A percentile compares a stretch with the other conserved stretches of the same genome.
Conservation (phyloP, 2,113 vertebrate species). For the Salvelinus alpinus region DNA sequence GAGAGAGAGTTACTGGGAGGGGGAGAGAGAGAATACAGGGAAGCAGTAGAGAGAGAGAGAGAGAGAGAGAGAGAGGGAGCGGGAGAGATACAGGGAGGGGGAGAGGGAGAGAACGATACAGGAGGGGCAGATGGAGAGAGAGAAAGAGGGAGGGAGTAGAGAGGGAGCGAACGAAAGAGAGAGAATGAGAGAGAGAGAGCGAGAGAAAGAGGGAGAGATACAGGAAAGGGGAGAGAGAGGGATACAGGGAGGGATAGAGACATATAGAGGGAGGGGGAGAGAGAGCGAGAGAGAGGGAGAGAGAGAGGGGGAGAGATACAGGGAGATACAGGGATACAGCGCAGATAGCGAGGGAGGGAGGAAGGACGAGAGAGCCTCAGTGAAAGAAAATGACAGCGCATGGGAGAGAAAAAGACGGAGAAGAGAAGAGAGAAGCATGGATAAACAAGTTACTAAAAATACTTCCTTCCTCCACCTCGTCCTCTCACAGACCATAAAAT, state of each 20-base stretch:
- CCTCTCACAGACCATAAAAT: too few relatives aligned
- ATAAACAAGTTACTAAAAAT: too few relatives aligned
- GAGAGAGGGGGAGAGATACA: too few relatives aligned
- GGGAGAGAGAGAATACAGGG: constrained; percentile 6
- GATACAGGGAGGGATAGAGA: constrained; percentile 19
- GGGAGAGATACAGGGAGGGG: not conserved
- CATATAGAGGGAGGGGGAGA: not conserved
- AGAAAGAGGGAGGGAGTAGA: not conserved
- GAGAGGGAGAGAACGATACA: too few relatives aligned
- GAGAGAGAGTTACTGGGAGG: not conserved
- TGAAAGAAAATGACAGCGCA: too few relatives aligned
- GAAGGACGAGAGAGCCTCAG: too few relatives aligned
- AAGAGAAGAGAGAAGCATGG: too few relatives aligned
- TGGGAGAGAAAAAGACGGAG: too few relatives aligned
- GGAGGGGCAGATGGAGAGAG: not conserved
- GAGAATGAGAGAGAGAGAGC: not conserved
- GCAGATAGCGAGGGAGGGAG: too few relatives aligned
- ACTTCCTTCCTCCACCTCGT: too few relatives aligned
- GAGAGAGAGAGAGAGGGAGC: not conserved
- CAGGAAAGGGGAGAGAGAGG: too few relatives aligned
- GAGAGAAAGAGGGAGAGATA: not conserved
- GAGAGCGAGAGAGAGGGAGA: too few relatives aligned
- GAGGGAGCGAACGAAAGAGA: not conserved
- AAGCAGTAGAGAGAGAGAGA: not conserved
- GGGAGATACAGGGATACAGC: not conserved